phyloP scores from a whole-genome alignment of 2,797 vertebrate species.

The Enteromius paludinosus region DNA sequence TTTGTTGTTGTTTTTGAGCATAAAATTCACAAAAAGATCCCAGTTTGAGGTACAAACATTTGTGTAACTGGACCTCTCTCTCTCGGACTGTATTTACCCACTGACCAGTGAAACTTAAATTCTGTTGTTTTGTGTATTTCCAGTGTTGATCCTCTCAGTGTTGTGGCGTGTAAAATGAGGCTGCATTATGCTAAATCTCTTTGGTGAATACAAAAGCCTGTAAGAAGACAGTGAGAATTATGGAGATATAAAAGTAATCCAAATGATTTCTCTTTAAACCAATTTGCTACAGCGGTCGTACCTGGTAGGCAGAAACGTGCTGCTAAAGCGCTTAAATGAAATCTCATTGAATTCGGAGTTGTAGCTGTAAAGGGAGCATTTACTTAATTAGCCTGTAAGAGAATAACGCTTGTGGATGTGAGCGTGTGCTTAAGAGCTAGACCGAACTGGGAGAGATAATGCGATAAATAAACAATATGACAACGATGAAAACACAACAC shows the following conservation, averaged over 20 bases:
- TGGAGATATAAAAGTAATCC: slow-evolving; percentile 48
- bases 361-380: slow-evolving; percentile 42
- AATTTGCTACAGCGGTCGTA: slow-evolving; percentile 56
- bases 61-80: not conserved
- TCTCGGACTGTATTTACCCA: not conserved
- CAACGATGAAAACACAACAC: slow-evolving; percentile 4
- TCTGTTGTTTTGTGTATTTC: slow-evolving; percentile 37
- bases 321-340: slow-evolving; percentile 55
- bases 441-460: slow-evolving; percentile 20
- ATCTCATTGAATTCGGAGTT: slow-evolving; percentile 42
- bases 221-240: slow-evolving; percentile 40
- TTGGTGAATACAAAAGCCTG: slow-evolving; percentile 45
- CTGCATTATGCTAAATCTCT: slow-evolving; percentile 46
- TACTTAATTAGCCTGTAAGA: slow-evolving; percentile 53
- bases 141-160: slow-evolving; percentile 44
- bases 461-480: slow-evolving; percentile 8
- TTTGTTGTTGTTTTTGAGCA: not conserved
- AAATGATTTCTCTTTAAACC: slow-evolving; percentile 58
- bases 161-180: slow-evolving; percentile 37
- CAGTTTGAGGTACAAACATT: not conserved
- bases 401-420: slow-evolving; percentile 20
- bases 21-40: not conserved
- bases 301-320: slow-evolving; percentile 52
- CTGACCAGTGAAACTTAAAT: not conserved
- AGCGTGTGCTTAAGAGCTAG: not conserved